These are phyloP conservation scores for Lepidurus arcticus DNA, from an alignment of 1,140 invertebrate species.

Conservation along the genomic window DNA sequence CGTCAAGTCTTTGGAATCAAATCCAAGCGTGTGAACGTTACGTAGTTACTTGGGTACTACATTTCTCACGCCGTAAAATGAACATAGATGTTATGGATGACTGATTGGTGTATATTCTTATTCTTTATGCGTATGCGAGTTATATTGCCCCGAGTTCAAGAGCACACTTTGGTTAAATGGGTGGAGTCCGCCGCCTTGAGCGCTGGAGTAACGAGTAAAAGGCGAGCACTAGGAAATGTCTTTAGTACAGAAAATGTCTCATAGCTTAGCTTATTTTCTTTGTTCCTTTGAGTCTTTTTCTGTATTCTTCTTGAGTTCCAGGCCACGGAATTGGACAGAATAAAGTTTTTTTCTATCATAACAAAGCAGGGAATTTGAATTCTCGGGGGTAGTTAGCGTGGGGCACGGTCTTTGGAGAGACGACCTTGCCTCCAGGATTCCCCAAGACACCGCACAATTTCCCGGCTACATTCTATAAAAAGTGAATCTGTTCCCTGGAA, in stretches of 20 bases:
- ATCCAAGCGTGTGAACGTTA: too few species aligned
- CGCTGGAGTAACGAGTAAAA: neutral
- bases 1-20: too few species aligned
- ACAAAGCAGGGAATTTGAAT: neutral
- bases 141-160: conserved; percentile 15
- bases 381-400: conserved; percentile 5
- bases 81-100: neutral
- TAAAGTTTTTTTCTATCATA: neutral
- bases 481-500: neutral
- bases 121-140: neutral
- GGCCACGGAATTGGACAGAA: neutral
- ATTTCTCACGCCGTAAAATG: too few species aligned
- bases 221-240: neutral
- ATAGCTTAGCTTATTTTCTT: neutral
- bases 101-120: neutral
- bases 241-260: neutral
- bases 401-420: neutral
- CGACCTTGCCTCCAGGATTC: neutral
- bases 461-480: neutral
- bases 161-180: neutral
- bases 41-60: too few species aligned
- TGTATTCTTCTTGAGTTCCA: neutral
- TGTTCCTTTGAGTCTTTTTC: neutral
- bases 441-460: neutral
- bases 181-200: neutral